These are phyloP conservation scores for Trichogramma evanescens DNA, from an alignment of 2,888 invertebrate genomes.

Conservation along the genomic window DNA sequence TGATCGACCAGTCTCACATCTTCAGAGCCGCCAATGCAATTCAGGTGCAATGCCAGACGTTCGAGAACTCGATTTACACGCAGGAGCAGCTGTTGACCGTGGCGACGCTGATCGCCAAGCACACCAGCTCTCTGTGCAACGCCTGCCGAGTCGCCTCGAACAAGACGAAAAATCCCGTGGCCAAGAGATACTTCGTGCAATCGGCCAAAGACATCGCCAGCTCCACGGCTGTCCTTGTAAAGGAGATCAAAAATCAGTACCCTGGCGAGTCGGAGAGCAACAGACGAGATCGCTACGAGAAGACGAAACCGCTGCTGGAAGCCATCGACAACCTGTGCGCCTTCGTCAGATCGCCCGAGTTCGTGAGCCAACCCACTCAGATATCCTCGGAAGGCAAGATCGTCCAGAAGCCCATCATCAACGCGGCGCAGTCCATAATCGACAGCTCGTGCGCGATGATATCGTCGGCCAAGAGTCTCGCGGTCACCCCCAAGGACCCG, in stretches of 20 bases:
- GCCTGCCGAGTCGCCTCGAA: constrained; percentile 90
- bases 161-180: constrained; percentile 81
- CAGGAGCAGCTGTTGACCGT: constrained; percentile 82
- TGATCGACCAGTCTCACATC: constrained; percentile 83
- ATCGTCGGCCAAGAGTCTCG: constrained; percentile 80
- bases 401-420: constrained; percentile 81
- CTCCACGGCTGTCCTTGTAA: constrained; percentile 88
- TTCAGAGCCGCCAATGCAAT: constrained; percentile 86
- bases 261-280: constrained; percentile 74
- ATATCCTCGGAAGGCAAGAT: constrained; percentile 77
- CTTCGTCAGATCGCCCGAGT: constrained; percentile 86
- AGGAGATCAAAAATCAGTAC: constrained; percentile 87
- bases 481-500: constrained; percentile 83
- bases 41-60: constrained; percentile 75
- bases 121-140: constrained; percentile 92
- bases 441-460: constrained; percentile 89
- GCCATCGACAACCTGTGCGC: constrained; percentile 88
- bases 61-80: constrained; percentile 64
- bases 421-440: constrained; percentile 70
- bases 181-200: constrained; percentile 94
- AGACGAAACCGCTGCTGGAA: constrained; percentile 78
- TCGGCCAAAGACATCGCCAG: constrained; percentile 96
- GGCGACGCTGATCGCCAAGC: constrained; percentile 90
- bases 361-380: constrained; percentile 84
- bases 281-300: constrained; percentile 64